Base-by-base conservation (phyloP, 2,797 vertebrate species). In the Pelochelys cantorii region DNA sequence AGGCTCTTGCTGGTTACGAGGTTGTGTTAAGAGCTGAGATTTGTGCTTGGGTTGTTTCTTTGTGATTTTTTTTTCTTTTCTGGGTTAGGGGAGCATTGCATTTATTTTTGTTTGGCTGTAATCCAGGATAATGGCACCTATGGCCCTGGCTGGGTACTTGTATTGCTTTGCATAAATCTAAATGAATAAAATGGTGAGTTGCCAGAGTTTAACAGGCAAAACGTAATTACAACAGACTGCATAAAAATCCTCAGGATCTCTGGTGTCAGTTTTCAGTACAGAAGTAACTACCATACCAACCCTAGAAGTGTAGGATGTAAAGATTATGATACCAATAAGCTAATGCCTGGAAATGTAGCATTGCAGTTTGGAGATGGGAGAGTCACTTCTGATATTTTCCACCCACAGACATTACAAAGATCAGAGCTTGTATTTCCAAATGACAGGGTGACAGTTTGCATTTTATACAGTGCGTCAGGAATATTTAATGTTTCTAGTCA, bases 1-100 rank as follows among this genome's bases (percentile, higher is more conserved):
- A 52, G 1, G 0, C 4, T 3, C 22, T 37, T 34, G 4, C 2
- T 2, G 1, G 5, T 1, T 6, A 5, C 0, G 2, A 34, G n/a
- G 3, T 12, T 25, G 62, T 9, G 5, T 13, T 14, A 3, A 68
- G 17, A 17, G 23, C 1, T 31, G 48, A 37, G 53, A 3, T 15
- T 60, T 4, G 3, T 27, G 29, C 12, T 15, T 5, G 5, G 7
- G 2, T 5, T 37, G 2, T n/a, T 25, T 3, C 14, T 0, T 3
- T 48, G 14, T 56, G 20, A 11, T 2, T 14, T 17, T 15, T 53
- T 23, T 20, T 1, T 2, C 37, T 27, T 82, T 15, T 55, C 34
- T 78, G 4, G 15, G 4, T 23, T 34, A 5, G 2, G 55, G 65
- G 31, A n/a, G 17, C 13, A 11, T 9, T 34, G 27, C 7, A n/a